Conservation (phyloP, 2,888 invertebrate species). For the Eristalis arbustorum region DNA sequence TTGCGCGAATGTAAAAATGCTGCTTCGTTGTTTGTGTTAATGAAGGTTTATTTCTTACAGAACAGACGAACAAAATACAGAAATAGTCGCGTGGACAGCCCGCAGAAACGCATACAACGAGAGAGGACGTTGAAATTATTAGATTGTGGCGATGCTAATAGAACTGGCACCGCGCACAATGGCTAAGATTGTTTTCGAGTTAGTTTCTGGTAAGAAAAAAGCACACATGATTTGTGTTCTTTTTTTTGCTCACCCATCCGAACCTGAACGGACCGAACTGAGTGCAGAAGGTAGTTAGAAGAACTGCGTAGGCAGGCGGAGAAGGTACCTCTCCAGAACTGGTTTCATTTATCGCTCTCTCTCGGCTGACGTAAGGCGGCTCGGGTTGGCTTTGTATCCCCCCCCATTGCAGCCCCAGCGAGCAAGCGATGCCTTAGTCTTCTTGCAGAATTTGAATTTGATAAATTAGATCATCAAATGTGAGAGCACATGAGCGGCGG, state of each 20-base stretch:
- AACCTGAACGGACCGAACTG: conserved; percentile 1
- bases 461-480: conserved; percentile 43
- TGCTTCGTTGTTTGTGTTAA: conserved; percentile 38
- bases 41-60: conserved; percentile 4
- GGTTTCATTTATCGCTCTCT: conserved; percentile 31
- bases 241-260: background rate
- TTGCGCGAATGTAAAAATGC: conserved; percentile 54
- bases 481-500: conserved; percentile 17
- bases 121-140: conserved; percentile 28
- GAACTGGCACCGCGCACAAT: conserved; percentile 26
- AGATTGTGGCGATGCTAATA: conserved; percentile 29
- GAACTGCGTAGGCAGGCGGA: conserved; percentile 29
- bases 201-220: background rate
- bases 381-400: background rate
- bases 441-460: conserved; percentile 18
- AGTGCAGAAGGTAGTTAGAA: conserved; percentile 47
- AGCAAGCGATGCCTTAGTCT: background rate
- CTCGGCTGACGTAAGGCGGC: background rate
- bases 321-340: conserved; percentile 43
- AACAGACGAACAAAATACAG: background rate
- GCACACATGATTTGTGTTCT: no score
- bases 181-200: conserved; percentile 20
- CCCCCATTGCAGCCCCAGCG: conserved; percentile 15
- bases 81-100: background rate
- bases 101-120: conserved; percentile 46